phyloP scores from a whole-genome alignment of 1,140 invertebrate species.

The Luehdorfia chinensis region DNA sequence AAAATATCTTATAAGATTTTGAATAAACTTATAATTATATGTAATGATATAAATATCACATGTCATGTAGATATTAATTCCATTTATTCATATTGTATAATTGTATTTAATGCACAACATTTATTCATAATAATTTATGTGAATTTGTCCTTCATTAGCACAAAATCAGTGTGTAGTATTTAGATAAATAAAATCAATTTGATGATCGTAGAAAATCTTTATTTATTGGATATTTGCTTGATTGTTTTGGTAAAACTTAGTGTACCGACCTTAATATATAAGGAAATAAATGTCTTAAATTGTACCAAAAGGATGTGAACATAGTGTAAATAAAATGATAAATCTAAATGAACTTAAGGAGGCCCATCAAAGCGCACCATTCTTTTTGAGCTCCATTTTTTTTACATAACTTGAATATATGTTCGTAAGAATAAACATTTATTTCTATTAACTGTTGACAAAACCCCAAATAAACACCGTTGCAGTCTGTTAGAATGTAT shows the following conservation, averaged over 20 bases:
- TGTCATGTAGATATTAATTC: constrained; percentile 1
- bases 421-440: constrained; percentile 1
- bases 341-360: constrained; percentile 50
- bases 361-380: constrained; percentile 51
- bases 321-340: constrained; percentile 36
- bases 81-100: constrained; percentile 1
- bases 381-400: constrained; percentile 12
- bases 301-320: constrained; percentile 57
- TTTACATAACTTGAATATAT: neutral
- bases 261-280: no score
- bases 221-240: neutral
- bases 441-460: constrained; percentile 12
- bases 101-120: constrained; percentile 10
- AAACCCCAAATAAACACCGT: constrained; percentile 47
- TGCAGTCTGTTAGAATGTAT: constrained; percentile 67
- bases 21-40: constrained; percentile 2
- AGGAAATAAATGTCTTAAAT: no score
- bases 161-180: neutral
- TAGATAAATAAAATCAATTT: neutral
- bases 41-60: neutral
- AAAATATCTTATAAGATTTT: neutral
- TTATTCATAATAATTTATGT: neutral
- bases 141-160: neutral
- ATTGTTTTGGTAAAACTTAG: neutral
- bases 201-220: neutral